These are phyloP conservation scores for Probaryconus sp. DNA, from an alignment of 1,140 invertebrate species.

Conservation along the genomic window DNA sequence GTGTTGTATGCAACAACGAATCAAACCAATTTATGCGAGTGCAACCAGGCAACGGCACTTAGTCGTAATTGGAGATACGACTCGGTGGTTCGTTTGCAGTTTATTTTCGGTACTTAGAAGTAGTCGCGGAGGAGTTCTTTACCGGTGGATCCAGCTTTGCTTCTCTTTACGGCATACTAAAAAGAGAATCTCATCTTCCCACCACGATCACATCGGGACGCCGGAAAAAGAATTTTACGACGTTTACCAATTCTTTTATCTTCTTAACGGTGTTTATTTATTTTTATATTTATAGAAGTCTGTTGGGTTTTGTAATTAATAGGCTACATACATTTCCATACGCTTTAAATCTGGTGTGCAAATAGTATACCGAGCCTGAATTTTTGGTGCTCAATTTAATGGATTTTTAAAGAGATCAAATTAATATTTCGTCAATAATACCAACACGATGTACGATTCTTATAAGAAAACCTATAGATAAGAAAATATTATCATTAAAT, in stretches of 20 bases:
- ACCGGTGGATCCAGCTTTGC: slow-evolving; percentile 12
- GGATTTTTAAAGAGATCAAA: too few relatives aligned
- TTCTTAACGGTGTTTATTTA: neutral
- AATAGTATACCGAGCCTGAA: too few relatives aligned
- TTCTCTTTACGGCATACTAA: slow-evolving; percentile 16
- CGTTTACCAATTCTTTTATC: slow-evolving; percentile 16
- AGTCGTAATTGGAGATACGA: slow-evolving; percentile 33
- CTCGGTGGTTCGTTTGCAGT: slow-evolving; percentile 25
- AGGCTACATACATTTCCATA: too few relatives aligned
- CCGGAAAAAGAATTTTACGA: slow-evolving; percentile 8
- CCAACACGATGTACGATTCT: too few relatives aligned
- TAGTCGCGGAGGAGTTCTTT: slow-evolving; percentile 20
- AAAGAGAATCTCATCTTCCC: slow-evolving; percentile 16
- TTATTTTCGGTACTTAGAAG: slow-evolving; percentile 43
- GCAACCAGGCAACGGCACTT: slow-evolving; percentile 26
- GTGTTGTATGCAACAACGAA: too few relatives aligned
- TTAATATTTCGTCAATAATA: too few relatives aligned
- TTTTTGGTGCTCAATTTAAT: too few relatives aligned
- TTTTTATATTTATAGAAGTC: neutral
- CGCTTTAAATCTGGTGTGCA: too few relatives aligned
- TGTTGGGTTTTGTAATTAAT: too few relatives aligned
- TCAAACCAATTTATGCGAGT: slow-evolving; percentile 35
- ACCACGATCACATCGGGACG: neutral
- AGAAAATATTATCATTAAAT: too few relatives aligned
- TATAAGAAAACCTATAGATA: too few relatives aligned